Percentiles rank a stretch among this genome's conserved stretches.
These are phyloP conservation scores for Urocitellus parryii DNA, from an alignment of 2,113 vertebrate genomes.

Conservation along the genomic window DNA sequence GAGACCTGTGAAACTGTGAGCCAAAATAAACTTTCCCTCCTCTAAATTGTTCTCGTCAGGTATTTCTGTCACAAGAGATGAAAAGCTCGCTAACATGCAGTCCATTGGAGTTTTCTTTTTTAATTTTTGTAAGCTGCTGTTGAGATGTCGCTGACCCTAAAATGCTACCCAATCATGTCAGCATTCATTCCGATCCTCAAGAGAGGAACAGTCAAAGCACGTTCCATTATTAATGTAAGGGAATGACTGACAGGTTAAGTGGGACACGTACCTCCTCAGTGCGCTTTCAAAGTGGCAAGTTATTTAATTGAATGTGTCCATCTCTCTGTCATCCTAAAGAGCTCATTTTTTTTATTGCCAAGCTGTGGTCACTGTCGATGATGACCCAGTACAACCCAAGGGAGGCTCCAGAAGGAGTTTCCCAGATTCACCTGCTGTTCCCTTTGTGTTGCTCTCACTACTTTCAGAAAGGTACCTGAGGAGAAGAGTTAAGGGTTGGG, in stretches of 20 bases:
- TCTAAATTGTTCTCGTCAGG: too few species aligned
- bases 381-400: neutral
- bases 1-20: too few species aligned
- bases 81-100: too few species aligned
- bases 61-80: too few species aligned
- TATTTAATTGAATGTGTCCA: constrained; percentile 44
- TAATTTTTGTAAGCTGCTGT: neutral
- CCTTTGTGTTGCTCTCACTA: neutral
- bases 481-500: neutral
- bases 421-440: neutral
- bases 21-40: too few species aligned
- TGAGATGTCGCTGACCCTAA: constrained; percentile 52
- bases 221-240: constrained; percentile 62
- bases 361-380: neutral
- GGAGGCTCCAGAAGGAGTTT: neutral
- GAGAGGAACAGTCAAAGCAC: constrained; percentile 26
- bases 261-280: neutral
- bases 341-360: neutral
- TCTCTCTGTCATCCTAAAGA: neutral
- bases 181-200: neutral
- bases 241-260: constrained; percentile 38
- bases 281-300: neutral
- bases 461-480: neutral
- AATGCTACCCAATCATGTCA: constrained; percentile 23
- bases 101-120: neutral